phyloP scores from a whole-genome alignment of 2,888 invertebrate genomes.

The Conchocele bisecta region DNA sequence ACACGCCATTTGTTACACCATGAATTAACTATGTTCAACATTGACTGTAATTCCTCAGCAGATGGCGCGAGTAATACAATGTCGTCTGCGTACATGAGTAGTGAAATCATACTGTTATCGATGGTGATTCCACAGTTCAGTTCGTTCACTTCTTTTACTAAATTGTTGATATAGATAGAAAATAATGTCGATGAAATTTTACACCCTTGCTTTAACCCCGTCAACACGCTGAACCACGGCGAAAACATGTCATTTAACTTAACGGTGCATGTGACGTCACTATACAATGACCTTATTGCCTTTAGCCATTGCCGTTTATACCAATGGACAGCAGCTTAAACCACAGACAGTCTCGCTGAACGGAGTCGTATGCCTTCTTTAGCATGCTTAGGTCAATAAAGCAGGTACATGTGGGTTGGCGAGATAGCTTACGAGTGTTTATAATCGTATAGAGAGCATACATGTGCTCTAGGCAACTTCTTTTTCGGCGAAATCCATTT shows the following conservation, averaged over 20 bases:
- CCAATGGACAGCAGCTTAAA: constrained; percentile 2
- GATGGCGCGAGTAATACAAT: constrained; percentile 11
- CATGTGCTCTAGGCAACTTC: constrained; percentile 11
- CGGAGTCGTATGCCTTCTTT: constrained; percentile 7
- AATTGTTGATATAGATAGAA: constrained; percentile 22
- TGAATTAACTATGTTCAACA: constrained; percentile 2
- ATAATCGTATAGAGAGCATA: constrained; percentile 6
- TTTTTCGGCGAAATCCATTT: constrained; percentile 10
- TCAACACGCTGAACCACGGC: background rate
- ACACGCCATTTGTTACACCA: constrained; percentile 26
- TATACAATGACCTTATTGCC: constrained; percentile 15
- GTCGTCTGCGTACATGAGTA: constrained; percentile 28
- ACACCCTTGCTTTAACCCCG: constrained; percentile 31
- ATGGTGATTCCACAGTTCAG: background rate
- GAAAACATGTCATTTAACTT: background rate
- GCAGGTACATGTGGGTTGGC: background rate
- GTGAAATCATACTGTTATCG: background rate
- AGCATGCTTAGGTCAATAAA: constrained; percentile 6
- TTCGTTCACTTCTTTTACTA: constrained; percentile 12
- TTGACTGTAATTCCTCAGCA: constrained; percentile 5
- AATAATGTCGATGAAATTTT: constrained; percentile 21
- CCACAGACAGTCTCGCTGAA: constrained; percentile 11
- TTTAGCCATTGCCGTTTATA: constrained; percentile 15
- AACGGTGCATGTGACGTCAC: background rate
- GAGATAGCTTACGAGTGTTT: background rate